These are phyloP conservation scores for Ormyrus nitidulus DNA, from an alignment of 2,888 invertebrate genomes.

Conservation along the genomic window DNA sequence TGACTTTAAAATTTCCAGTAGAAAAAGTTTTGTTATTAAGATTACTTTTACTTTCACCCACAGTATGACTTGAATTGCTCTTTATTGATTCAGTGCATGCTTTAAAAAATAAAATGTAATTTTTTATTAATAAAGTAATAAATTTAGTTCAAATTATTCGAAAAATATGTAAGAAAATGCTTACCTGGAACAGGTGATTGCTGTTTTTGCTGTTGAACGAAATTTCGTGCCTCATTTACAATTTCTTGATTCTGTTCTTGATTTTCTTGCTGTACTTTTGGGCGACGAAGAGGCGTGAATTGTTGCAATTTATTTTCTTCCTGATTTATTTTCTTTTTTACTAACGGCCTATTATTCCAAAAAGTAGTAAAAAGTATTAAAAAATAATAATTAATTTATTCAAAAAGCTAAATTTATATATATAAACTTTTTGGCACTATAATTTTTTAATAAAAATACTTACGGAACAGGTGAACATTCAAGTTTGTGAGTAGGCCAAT, in stretches of 20 bases:
- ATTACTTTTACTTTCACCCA: background rate
- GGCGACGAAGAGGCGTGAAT: background rate
- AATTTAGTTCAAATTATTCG: background rate
- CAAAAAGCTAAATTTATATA: background rate
- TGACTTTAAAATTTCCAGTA: constrained; percentile 9
- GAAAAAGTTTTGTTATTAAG: background rate
- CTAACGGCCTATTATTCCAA: constrained; percentile 47
- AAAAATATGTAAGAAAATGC: background rate
- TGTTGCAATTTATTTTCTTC: constrained; percentile 1
- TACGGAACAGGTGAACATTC: constrained; percentile 68
- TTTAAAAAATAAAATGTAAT: too few relatives aligned
- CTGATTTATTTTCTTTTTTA: constrained; percentile 21
- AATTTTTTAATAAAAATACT: constrained; percentile 52
- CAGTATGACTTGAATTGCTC: background rate
- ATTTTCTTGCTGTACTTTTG: background rate
- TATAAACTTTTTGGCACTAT: too few relatives aligned
- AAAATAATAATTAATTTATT: constrained; percentile 3
- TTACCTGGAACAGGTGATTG: constrained; percentile 9
- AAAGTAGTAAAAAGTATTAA: constrained; percentile 15
- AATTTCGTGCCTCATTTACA: background rate
- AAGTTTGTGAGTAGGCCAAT: constrained; percentile 68
- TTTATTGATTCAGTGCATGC: background rate
- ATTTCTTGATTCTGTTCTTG: background rate
- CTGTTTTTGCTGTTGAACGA: background rate
- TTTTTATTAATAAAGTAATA: too few relatives aligned